Evolutionary conservation across 2,888 invertebrate genomes (phyloP).

Genomic region (Scaptomyza parva): DNA sequence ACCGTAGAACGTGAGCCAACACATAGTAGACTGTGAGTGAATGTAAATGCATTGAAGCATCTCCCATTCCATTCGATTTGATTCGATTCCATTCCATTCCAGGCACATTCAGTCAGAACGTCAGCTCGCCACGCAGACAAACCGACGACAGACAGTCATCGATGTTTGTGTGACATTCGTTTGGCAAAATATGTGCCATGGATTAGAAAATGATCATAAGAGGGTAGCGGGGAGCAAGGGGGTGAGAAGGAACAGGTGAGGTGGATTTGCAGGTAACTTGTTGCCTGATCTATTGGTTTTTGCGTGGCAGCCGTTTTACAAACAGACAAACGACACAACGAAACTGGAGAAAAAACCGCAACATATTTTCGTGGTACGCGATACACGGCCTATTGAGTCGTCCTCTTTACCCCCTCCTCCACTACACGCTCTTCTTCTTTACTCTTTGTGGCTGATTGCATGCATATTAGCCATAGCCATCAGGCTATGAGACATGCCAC

Average conservation of each 20-base stretch:
- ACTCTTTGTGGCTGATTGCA: constrained; percentile 72
- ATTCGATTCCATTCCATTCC: constrained; percentile 43
- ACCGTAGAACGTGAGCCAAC: constrained; percentile 71
- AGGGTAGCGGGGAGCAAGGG: background rate
- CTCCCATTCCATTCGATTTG: constrained; percentile 41
- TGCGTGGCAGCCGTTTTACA: constrained; percentile 71
- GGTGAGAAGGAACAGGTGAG: background rate
- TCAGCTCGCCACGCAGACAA: constrained; percentile 7
- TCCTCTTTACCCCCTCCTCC: background rate
- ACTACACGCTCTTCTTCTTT: constrained; percentile 7
- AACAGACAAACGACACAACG: background rate
- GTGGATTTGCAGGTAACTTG: constrained; percentile 18
- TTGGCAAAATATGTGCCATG: constrained; percentile 76
- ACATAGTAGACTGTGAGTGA: constrained; percentile 49
- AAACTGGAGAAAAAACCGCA: constrained; percentile 40
- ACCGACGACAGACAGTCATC: constrained; percentile 26
- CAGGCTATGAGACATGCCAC: constrained; percentile 43
- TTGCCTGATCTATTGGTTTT: constrained; percentile 78
- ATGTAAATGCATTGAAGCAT: constrained; percentile 59
- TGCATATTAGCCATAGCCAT: constrained; percentile 78
- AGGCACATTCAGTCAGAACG: constrained; percentile 33
- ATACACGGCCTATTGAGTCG: constrained; percentile 28
- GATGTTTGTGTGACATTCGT: constrained; percentile 70
- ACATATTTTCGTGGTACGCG: constrained; percentile 70
- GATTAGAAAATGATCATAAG: constrained; percentile 9